Base-by-base conservation (phyloP, 92 coral and sea anemone species). In the Actinostola sp. region DNA sequence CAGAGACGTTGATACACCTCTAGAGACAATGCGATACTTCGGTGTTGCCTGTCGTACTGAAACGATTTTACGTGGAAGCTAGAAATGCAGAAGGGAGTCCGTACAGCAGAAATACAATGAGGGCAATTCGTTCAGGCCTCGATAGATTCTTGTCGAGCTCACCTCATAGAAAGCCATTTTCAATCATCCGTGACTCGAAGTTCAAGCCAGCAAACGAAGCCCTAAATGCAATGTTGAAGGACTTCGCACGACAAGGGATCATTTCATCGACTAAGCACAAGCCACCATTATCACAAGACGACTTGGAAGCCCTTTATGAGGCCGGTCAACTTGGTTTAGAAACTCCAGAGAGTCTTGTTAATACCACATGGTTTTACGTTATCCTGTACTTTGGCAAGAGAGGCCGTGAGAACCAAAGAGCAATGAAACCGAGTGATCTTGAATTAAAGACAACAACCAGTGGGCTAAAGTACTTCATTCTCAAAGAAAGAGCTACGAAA, bases 371-470 rank as follows among this genome's bases (percentile, higher is more conserved):
- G 81, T 85, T 85, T 38, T 65, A 85, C 39, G 15, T 46, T 3
- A 48, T 78, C 15, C 59, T 84, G 26, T 62, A 60, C 64, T 84
- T 84, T 42, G 84, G 84, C 11, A 77, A 56, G 44, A 20, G 85
- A 27, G 89, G 89, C 26, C 85, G 89, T 41, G 84, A 84, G 57
- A 84, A 84, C 63, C 79, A 63, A 53, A n/a, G 75, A 43, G 58
- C 63, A 27, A 71, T 84, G 79, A 45, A 42, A 19, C 39, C 39
- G 29, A 30, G 17, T 25, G 78, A 56, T 38, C 36, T 72, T 17
- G 63, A 31, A 33, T 63, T 38, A 17, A 56, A 58, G 42, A 56
- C 78, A 72, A 56, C 78, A 72, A 72, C 78, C 36, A 33, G 33
- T 35, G 80, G 80, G 50, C 33, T 81, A 36, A 71, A 72, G 75